Percentiles rank a stretch among this genome's conserved stretches.
Conservation (phyloP, 2,888 invertebrate genomes). For the Itoplectis maculator region DNA sequence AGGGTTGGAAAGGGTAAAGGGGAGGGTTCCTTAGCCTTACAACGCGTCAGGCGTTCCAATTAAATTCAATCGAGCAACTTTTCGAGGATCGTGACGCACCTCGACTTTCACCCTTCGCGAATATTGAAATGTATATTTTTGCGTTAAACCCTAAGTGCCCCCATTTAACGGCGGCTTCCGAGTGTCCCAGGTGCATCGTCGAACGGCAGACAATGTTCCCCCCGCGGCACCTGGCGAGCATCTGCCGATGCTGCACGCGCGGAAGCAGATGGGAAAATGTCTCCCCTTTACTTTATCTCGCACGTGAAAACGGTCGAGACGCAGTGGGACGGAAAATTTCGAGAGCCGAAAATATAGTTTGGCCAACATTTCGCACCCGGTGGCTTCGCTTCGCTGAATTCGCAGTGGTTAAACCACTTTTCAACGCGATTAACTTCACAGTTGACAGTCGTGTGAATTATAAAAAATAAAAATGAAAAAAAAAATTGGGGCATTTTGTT, state of each 20-base stretch:
- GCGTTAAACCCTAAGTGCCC: conserved; percentile 17
- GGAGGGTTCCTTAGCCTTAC: not conserved
- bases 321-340: conserved; percentile 26
- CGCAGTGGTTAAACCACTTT: not conserved
- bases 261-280: conserved; percentile 23
- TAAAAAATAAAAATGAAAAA: too few species aligned
- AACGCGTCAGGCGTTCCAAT: conserved; percentile 24
- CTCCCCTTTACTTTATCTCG: conserved; percentile 14
- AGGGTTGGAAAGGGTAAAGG: not conserved
- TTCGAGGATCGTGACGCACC: not conserved
- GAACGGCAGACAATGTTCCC: not conserved
- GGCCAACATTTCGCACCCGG: conserved; percentile 23
- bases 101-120: not conserved
- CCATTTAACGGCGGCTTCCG: conserved; percentile 22
- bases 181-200: conserved; percentile 25
- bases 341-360: conserved; percentile 22
- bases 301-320: conserved; percentile 1
- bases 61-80: conserved; percentile 45
- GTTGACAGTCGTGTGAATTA: too few species aligned
- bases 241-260: conserved; percentile 15
- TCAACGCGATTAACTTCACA: not conserved
- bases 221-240: not conserved
- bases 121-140: conserved; percentile 18
- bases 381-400: conserved; percentile 22
- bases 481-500: too few species aligned